These are phyloP conservation scores for Antheraea assamensis DNA, from an alignment of 2,888 invertebrate species.

Conservation along the genomic window DNA sequence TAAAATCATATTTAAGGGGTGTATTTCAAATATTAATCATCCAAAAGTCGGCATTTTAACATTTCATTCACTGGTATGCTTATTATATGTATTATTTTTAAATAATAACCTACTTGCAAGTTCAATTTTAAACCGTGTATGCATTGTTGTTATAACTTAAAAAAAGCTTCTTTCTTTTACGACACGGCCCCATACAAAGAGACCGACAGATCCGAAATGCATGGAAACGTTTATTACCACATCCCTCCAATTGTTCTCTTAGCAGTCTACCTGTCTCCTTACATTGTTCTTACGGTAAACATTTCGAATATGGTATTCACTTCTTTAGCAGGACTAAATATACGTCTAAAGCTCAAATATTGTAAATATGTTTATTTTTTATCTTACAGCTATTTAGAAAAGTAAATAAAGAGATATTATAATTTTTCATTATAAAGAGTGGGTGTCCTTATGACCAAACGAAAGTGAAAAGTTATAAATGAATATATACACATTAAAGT, in stretches of 20 bases:
- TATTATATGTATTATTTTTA: neutral
- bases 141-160: neutral
- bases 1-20: no score
- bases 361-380: neutral
- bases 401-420: no score
- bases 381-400: no score
- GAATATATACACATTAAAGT: no score
- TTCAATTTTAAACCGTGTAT: neutral
- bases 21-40: no score
- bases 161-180: conserved; percentile 6
- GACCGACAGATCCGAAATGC: neutral
- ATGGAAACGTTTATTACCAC: conserved; percentile 9
- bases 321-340: neutral
- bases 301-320: conserved; percentile 5
- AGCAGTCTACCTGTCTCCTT: neutral
- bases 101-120: neutral
- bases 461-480: no score
- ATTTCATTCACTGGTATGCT: neutral
- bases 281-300: conserved; percentile 9
- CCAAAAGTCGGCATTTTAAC: neutral
- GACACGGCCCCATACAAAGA: neutral
- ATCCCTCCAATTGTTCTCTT: conserved; percentile 7
- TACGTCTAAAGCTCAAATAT: neutral
- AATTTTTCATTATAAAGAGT: no score
- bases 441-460: no score